Conservation (phyloP, 1,140 invertebrate genomes). For the Cherax destructor region DNA sequence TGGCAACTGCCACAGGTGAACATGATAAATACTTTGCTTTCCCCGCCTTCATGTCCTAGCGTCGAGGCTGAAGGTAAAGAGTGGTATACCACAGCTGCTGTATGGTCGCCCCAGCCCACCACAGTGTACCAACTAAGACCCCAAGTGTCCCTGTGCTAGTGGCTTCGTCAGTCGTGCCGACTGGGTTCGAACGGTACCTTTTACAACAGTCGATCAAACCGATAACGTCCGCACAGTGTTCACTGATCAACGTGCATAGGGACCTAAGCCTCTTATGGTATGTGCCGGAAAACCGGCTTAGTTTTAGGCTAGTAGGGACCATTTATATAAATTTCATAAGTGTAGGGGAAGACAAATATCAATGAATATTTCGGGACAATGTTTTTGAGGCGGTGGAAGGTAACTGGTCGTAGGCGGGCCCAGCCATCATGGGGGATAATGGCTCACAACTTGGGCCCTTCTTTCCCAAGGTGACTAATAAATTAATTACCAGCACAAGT, state of each 20-base stretch:
- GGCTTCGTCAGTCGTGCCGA: background rate
- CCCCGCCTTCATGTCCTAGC: background rate
- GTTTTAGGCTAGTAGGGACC: background rate
- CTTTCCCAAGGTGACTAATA: conserved; percentile 24
- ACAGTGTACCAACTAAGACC: too few species aligned
- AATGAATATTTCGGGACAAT: too few species aligned
- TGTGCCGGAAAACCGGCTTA: background rate
- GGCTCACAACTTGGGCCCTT: background rate
- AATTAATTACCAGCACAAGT: conserved; percentile 53
- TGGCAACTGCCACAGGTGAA: background rate
- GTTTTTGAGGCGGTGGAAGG: too few species aligned
- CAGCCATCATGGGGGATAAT: background rate
- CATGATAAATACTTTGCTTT: conserved; percentile 49
- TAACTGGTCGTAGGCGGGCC: too few species aligned
- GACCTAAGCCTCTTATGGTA: background rate
- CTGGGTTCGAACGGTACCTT: conserved; percentile 9
- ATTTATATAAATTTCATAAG: too few species aligned
- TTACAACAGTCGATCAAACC: conserved; percentile 24
- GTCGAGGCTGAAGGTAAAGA: background rate
- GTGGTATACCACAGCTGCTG: background rate
- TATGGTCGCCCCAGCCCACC: background rate
- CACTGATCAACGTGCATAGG: background rate
- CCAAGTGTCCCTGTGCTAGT: background rate
- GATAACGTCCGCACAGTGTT: conserved; percentile 20
- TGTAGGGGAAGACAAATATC: too few species aligned